phyloP scores from a whole-genome alignment of 2,113 vertebrate genomes.

The Pollimyrus isidori region DNA sequence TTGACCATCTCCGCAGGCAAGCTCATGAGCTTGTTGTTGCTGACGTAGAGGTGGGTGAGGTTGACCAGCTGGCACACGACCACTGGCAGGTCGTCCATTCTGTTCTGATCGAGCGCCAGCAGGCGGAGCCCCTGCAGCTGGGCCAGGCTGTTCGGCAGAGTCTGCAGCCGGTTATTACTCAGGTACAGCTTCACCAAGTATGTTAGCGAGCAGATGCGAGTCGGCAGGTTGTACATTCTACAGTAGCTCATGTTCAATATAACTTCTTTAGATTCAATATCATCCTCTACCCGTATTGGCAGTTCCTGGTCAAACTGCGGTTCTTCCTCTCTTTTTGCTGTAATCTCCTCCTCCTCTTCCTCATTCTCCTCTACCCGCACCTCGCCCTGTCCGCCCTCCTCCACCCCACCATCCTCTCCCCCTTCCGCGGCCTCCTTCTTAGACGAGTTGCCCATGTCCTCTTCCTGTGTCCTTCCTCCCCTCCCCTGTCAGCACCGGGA shows the following conservation, averaged over 20 bases:
- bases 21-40: slow-evolving; percentile 77
- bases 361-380: slow-evolving; percentile 45
- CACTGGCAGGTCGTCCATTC: slow-evolving; percentile 80
- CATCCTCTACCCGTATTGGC: slow-evolving; percentile 71
- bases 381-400: slow-evolving; percentile 29
- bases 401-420: slow-evolving; percentile 39
- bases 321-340: slow-evolving; percentile 45
- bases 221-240: slow-evolving; percentile 64
- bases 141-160: slow-evolving; percentile 66
- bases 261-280: slow-evolving; percentile 71
- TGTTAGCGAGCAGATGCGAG: slow-evolving; percentile 59
- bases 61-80: slow-evolving; percentile 72
- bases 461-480: not conserved
- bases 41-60: slow-evolving; percentile 83
- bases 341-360: slow-evolving; percentile 46
- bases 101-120: slow-evolving; percentile 86
- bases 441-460: not conserved
- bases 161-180: slow-evolving; percentile 72
- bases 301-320: slow-evolving; percentile 59
- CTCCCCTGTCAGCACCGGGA: not conserved
- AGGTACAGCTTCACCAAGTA: slow-evolving; percentile 81
- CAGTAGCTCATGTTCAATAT: slow-evolving; percentile 73
- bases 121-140: slow-evolving; percentile 72
- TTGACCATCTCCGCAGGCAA: slow-evolving; percentile 71
- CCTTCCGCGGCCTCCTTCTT: slow-evolving; percentile 30